Conservation (phyloP, 1,140 invertebrate genomes). For the Condylostylus longicornis region DNA sequence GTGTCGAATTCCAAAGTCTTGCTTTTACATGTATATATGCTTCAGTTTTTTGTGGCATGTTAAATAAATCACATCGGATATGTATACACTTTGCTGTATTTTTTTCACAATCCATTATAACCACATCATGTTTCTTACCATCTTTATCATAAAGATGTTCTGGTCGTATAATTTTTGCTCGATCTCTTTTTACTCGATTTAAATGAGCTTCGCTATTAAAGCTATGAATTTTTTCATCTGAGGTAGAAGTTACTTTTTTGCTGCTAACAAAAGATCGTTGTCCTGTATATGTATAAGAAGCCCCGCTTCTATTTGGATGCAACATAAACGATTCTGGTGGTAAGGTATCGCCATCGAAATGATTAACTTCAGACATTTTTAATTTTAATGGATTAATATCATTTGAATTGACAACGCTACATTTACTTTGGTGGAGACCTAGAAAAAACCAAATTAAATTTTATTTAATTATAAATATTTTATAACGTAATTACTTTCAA, state of each 20-base stretch:
- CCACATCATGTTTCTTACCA: constrained; percentile 52
- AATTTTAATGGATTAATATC: constrained; percentile 56
- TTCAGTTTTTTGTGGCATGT: constrained; percentile 54
- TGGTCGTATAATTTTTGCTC: constrained; percentile 54
- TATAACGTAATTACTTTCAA: constrained; percentile 40
- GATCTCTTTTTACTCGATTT: constrained; percentile 42
- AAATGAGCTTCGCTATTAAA: background rate
- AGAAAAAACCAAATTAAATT: constrained; percentile 6
- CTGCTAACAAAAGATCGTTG: background rate
- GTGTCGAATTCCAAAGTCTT: constrained; percentile 78
- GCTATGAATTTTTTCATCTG: constrained; percentile 3
- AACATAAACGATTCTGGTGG: constrained; percentile 19
- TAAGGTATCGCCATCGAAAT: constrained; percentile 6
- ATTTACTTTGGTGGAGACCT: constrained; percentile 44
- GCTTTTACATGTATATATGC: constrained; percentile 65
- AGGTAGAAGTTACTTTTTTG: background rate
- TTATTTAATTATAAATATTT: constrained; percentile 1
- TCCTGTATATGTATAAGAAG: no score
- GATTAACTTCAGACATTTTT: constrained; percentile 27
- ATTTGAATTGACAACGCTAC: constrained; percentile 38
- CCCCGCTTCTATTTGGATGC: no score
- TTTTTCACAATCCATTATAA: constrained; percentile 65
- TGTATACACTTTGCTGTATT: constrained; percentile 74
- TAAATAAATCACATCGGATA: constrained; percentile 64
- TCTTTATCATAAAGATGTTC: constrained; percentile 51